Base-by-base conservation (phyloP, 2,888 invertebrate genomes). In the Anoncus sp. region DNA sequence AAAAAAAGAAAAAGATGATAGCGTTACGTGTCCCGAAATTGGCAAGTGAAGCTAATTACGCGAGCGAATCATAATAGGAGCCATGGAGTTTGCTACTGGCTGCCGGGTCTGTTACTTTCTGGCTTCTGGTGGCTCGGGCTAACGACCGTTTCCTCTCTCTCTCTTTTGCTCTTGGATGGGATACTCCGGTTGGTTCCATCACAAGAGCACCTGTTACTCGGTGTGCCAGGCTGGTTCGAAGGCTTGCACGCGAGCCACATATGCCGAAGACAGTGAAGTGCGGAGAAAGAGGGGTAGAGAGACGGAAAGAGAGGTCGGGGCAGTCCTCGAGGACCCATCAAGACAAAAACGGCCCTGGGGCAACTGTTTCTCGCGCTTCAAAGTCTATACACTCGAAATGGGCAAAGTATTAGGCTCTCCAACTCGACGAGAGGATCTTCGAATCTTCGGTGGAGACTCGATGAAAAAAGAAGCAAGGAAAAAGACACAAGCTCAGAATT, bases 181-280 rank as follows among this genome's bases (percentile, higher is more conserved):
- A 35, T 74, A 35, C 69, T n/a, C 49, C 57, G 51, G 65, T 67
- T 74, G 62, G 57, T 67, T 77, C 55, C 67, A 63, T 59, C 53
- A 72, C 55, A 49, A 62, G 67, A 74, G 86, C 89, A 90, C 89
- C 89, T 90, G 89, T 90, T 89, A 87, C 87, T 83, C 84, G 80
- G 2, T 82, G 80, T 84, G 81, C 84, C 83, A 80, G 80, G 84
- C 82, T 82, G 85, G 82, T 82, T n/a, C 83, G 79, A 78, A 70
- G 78, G 76, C 84, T 78, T 86, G 88, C 89, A 89, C 89, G 89
- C 89, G 86, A 89, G 85, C 88, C 87, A 84, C 89, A 90, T 89
- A 89, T 90, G 89, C 89, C 86, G 83, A 86, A 82, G 85, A 40
- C 40, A 14, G 18, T 7, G 18, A 24, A 24, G 49, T 9, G 31